phyloP scores from a whole-genome alignment of 2,113 vertebrate species.

The Arothron firmamentum region DNA sequence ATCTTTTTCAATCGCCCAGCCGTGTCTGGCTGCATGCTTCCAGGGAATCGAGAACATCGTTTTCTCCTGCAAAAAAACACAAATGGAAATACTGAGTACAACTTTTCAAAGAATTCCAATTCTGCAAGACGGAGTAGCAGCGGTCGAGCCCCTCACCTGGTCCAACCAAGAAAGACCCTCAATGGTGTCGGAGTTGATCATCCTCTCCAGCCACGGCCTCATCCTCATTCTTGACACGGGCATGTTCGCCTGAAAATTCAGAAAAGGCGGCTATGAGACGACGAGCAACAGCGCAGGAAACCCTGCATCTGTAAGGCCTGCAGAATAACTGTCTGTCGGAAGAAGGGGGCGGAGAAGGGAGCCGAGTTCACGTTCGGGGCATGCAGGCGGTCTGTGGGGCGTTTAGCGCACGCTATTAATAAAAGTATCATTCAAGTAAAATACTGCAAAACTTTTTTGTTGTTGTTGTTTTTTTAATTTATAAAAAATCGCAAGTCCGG shows the following conservation, averaged over 20 bases:
- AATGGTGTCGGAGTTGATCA: conserved; percentile 85
- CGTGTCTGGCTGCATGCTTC: conserved; percentile 95
- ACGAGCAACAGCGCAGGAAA: background rate
- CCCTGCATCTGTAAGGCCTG: background rate
- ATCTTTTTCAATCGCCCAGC: conserved; percentile 93
- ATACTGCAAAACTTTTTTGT: too few species aligned
- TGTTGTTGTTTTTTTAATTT: too few species aligned
- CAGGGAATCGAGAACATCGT: conserved; percentile 91
- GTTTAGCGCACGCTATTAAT: background rate
- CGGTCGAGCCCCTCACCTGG: conserved; percentile 74
- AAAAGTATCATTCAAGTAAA: too few species aligned
- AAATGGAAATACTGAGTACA: background rate
- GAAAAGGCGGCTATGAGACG: background rate
- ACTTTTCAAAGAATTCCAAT: background rate
- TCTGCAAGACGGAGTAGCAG: background rate
- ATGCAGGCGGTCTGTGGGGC: background rate
- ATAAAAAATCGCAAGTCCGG: too few species aligned
- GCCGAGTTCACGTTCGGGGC: conserved; percentile 27
- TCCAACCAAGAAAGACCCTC: conserved; percentile 88
- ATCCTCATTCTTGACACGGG: conserved; percentile 91
- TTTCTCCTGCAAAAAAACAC: conserved; percentile 74
- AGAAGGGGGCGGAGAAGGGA: background rate
- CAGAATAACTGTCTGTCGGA: conserved; percentile 13
- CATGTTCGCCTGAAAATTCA: conserved; percentile 74
- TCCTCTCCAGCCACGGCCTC: conserved; percentile 91